A percentile compares a stretch with the other conserved stretches of the same genome.
phyloP scores from a whole-genome alignment of 2,113 vertebrate species.

The Paralichthys olivaceus region DNA sequence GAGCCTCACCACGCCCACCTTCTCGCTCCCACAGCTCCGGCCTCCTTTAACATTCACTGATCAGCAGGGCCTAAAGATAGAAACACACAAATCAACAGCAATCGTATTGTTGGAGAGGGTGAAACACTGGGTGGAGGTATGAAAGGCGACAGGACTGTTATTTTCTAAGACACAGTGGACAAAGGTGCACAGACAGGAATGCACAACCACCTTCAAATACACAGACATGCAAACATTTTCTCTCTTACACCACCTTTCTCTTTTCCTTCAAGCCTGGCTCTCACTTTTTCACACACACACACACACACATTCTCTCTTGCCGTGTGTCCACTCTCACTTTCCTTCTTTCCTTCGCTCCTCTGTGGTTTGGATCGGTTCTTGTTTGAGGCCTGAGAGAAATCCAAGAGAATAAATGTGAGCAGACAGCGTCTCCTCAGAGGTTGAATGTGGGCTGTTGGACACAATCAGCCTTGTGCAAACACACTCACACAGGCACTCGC shows the following conservation, averaged over 20 bases:
- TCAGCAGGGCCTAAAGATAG: constrained; percentile 66
- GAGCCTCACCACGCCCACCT: constrained; percentile 26
- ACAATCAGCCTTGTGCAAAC: constrained; percentile 15
- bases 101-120: constrained; percentile 53
- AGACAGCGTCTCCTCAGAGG: constrained; percentile 34
- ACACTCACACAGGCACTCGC: background rate
- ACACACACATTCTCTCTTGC: background rate
- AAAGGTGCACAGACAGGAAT: background rate
- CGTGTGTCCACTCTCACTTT: background rate
- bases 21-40: constrained; percentile 22
- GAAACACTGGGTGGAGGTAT: constrained; percentile 15
- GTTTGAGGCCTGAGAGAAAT: constrained; percentile 32
- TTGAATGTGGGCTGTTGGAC: constrained; percentile 20
- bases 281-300: background rate
- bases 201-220: background rate
- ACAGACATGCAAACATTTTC: constrained; percentile 35
- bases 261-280: background rate
- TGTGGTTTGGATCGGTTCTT: constrained; percentile 11
- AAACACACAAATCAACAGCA: constrained; percentile 64
- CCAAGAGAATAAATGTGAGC: constrained; percentile 25
- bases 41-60: constrained; percentile 47
- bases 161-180: background rate
- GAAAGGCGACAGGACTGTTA: constrained; percentile 22
- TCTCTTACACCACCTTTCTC: background rate
- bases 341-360: background rate